Conservation (phyloP, 2,113 vertebrate species). For the Gadus macrocephalus region DNA sequence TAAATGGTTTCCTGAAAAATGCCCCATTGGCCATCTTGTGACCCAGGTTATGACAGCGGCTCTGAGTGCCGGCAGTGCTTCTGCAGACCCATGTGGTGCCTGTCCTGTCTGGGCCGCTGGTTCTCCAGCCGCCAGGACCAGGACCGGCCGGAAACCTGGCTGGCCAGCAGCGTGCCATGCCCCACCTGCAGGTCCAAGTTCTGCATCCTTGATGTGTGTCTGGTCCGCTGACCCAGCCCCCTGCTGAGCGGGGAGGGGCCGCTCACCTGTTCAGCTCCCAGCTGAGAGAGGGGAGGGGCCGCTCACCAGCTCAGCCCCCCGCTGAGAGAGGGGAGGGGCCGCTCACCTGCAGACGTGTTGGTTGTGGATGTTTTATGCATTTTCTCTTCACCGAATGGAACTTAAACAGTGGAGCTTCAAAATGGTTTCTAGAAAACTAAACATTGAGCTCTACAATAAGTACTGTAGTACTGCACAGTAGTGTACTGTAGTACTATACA, state of each 20-base stretch:
- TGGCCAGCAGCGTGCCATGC: constrained; percentile 87
- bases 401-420: no score
- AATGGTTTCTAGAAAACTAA: no score
- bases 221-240: constrained; percentile 66
- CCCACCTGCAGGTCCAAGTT: constrained; percentile 90
- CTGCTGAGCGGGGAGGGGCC: constrained; percentile 5
- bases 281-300: constrained; percentile 37
- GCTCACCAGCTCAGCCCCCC: constrained; percentile 52
- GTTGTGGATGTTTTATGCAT: no score
- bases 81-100: constrained; percentile 96
- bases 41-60: constrained; percentile 30
- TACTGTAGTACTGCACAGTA: no score
- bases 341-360: no score
- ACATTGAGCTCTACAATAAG: no score
- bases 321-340: no score
- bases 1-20: background rate
- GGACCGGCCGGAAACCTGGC: constrained; percentile 90
- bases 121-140: constrained; percentile 94
- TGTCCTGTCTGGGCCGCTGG: constrained; percentile 94
- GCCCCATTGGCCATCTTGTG: background rate
- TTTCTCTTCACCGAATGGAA: no score
- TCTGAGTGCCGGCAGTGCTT: constrained; percentile 86
- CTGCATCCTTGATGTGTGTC: constrained; percentile 89
- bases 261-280: constrained; percentile 52
- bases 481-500: no score